phyloP scores from a whole-genome alignment of 2,113 vertebrate genomes.

The Gasterosteus aculeatus region DNA sequence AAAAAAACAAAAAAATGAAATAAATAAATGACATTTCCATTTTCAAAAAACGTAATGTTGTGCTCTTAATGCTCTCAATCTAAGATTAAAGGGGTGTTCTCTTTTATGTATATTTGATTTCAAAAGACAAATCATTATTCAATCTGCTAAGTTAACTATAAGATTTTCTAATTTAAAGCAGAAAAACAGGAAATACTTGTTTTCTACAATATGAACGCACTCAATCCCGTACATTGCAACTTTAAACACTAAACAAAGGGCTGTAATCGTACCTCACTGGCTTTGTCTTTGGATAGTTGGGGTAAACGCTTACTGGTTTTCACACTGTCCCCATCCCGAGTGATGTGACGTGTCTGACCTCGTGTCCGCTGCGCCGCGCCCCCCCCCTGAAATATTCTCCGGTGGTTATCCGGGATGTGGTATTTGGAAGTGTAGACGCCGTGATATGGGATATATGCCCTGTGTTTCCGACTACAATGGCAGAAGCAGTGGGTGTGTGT shows the following conservation, averaged over 20 bases:
- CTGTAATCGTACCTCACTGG: no score
- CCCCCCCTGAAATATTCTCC: constrained; percentile 46
- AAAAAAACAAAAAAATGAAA: no score
- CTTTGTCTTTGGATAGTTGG: background rate
- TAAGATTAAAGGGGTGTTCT: no score
- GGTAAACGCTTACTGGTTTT: no score
- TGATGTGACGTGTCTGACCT: constrained; percentile 44
- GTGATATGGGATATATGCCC: constrained; percentile 71
- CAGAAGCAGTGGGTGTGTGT: constrained; percentile 17
- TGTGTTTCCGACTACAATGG: constrained; percentile 50
- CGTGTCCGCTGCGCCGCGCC: constrained; percentile 29
- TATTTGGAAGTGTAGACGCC: constrained; percentile 63
- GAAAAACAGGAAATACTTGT: background rate
- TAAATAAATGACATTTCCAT: background rate
- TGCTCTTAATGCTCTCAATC: background rate
- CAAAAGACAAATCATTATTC: no score
- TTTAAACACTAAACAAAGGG: background rate
- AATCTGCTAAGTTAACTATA: no score
- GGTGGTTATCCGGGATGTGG: constrained; percentile 66
- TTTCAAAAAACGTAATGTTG: background rate
- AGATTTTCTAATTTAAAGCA: background rate
- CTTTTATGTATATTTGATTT: no score
- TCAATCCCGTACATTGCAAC: background rate
- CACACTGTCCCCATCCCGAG: constrained; percentile 1
- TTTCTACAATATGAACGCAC: background rate